Conservation (phyloP, 2,113 vertebrate species). For the Bucco capensis region DNA sequence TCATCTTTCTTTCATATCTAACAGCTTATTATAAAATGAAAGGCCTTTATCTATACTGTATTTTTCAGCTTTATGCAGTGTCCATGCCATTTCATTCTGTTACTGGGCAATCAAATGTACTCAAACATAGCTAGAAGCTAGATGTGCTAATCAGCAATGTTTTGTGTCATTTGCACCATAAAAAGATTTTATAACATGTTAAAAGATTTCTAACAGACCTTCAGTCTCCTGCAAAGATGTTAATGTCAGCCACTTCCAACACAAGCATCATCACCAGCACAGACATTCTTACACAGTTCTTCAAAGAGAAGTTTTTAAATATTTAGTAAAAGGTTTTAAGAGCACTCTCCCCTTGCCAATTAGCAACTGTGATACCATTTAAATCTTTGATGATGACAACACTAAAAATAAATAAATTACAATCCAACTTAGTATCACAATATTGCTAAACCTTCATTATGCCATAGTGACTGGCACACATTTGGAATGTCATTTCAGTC, state of each 20-base stretch:
- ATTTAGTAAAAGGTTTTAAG: conserved; percentile 21
- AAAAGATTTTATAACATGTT: not conserved
- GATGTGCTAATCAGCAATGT: conserved; percentile 31
- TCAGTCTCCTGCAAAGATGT: not conserved
- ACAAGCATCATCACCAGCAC: not conserved
- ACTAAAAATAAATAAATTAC: conserved; percentile 36
- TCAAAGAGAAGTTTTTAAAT: conserved; percentile 15
- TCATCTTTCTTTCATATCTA: not conserved
- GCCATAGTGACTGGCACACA: not conserved
- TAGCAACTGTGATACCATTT: not conserved
- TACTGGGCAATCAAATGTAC: conserved; percentile 55
- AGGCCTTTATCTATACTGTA: conserved; percentile 30
- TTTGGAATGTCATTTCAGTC: not conserved
- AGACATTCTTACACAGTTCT: not conserved
- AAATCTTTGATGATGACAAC: conserved; percentile 28
- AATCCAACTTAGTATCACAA: not conserved
- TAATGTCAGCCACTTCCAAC: conserved; percentile 3
- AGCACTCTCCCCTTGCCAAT: not conserved
- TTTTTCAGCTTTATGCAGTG: conserved; percentile 36
- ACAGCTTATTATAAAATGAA: not conserved
- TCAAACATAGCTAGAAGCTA: conserved; percentile 33
- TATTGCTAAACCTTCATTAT: not conserved
- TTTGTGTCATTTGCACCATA: not conserved
- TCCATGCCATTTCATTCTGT: conserved; percentile 48
- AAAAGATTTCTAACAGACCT: conserved; percentile 27